Evolutionary conservation across 2,113 vertebrate species (phyloP).

Genomic region (Seriola dumerili): DNA sequence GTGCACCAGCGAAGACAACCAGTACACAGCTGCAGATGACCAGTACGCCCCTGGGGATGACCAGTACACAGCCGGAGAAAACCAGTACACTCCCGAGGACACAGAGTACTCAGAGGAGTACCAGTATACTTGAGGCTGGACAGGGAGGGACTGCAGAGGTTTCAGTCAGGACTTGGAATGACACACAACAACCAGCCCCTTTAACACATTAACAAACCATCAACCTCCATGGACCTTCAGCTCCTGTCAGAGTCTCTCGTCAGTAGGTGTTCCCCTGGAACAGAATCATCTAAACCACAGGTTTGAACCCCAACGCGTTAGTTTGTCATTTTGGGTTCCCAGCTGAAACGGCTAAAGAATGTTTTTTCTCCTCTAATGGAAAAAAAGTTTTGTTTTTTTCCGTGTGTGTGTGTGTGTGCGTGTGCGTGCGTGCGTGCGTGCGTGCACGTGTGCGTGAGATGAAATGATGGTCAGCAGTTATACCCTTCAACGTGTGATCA

Average conservation of each 20-base stretch:
- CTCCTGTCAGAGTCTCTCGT: constrained; percentile 28
- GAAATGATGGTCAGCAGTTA: background rate
- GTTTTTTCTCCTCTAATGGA: background rate
- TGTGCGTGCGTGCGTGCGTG: no score
- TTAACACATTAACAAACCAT: constrained; percentile 45
- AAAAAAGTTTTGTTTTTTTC: background rate
- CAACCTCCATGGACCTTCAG: constrained; percentile 25
- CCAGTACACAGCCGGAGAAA: background rate
- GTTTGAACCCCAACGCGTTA: background rate
- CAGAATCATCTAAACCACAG: constrained; percentile 10
- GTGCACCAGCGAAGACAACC: constrained; percentile 1
- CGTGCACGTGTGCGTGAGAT: background rate
- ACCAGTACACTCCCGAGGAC: constrained; percentile 61
- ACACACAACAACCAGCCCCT: constrained; percentile 63
- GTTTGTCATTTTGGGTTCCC: constrained; percentile 7
- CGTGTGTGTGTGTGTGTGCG: no score
- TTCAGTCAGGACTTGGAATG: constrained; percentile 71
- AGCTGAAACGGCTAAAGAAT: background rate
- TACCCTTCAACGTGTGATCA: background rate
- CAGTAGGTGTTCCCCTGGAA: constrained; percentile 7
- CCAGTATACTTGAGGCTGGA: constrained; percentile 62
- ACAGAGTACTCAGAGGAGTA: constrained; percentile 67
- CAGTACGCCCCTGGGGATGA: background rate
- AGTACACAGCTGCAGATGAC: background rate
- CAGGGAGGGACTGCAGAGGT: constrained; percentile 48